Evolutionary conservation across 1,140 invertebrate species (phyloP).

Genomic region (Drosophila miranda): DNA sequence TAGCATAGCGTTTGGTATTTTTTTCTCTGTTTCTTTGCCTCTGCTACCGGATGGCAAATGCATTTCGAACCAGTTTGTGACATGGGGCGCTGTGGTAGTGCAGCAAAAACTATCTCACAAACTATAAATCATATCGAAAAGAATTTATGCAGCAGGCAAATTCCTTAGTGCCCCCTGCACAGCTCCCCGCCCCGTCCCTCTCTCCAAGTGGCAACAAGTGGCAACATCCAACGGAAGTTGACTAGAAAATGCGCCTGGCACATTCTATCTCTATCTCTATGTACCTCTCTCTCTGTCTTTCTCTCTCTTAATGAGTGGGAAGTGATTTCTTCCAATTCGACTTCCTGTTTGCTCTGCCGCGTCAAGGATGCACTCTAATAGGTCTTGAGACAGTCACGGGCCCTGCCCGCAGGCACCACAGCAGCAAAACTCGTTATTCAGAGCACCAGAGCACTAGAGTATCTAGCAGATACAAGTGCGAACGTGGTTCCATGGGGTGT

Average conservation of each 20-base stretch:
- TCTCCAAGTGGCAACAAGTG: slow-evolving; percentile 46
- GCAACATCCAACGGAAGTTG: slow-evolving; percentile 55
- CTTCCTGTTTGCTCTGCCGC: slow-evolving; percentile 46
- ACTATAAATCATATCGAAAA: slow-evolving; percentile 65
- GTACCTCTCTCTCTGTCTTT: background rate
- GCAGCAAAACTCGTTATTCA: slow-evolving; percentile 6
- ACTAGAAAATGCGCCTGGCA: slow-evolving; percentile 38
- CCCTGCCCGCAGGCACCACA: background rate
- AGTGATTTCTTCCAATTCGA: slow-evolving; percentile 56
- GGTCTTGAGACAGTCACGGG: background rate
- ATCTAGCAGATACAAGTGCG: too few species aligned
- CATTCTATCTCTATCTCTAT: background rate
- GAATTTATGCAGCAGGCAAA: slow-evolving; percentile 72
- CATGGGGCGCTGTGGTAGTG: slow-evolving; percentile 4
- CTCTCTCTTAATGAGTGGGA: slow-evolving; percentile 49
- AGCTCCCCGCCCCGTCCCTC: background rate
- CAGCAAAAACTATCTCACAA: slow-evolving; percentile 9
- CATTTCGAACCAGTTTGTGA: slow-evolving; percentile 64
- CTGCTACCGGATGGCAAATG: slow-evolving; percentile 58
- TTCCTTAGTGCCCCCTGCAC: slow-evolving; percentile 28
- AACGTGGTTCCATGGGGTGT: too few species aligned
- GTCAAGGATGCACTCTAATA: slow-evolving; percentile 47
- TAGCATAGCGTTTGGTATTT: slow-evolving; percentile 45
- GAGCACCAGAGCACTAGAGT: too few species aligned
- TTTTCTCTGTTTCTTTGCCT: background rate